Percentiles rank a stretch among this genome's conserved stretches.
Evolutionary conservation across 2,797 vertebrate species (phyloP).

Genomic region (Onychomys torridus): DNA sequence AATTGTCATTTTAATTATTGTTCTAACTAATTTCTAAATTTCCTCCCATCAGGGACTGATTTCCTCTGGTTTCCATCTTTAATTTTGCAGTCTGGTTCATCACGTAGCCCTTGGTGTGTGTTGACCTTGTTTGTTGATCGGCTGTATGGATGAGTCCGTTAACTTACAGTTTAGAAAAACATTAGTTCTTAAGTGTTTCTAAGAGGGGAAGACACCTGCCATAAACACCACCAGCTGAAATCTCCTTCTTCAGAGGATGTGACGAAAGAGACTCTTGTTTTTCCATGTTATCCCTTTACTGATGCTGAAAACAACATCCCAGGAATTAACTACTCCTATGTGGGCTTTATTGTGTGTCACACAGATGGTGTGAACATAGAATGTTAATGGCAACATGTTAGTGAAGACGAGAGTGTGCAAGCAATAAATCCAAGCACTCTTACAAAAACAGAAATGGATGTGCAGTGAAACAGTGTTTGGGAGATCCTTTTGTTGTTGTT

Average conservation of each 20-base stretch:
- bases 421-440: too few species aligned
- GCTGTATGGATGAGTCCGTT: neutral
- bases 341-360: neutral
- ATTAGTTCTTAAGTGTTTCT: neutral
- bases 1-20: neutral
- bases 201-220: neutral
- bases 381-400: neutral
- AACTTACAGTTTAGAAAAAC: too few species aligned
- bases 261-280: neutral
- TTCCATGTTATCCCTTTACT: neutral
- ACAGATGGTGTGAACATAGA: neutral
- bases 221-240: too few species aligned
- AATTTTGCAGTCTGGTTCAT: neutral
- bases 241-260: neutral
- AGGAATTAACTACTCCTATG: neutral
- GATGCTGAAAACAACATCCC: neutral
- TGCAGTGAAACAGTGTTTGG: neutral
- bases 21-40: neutral
- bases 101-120: accelerated
- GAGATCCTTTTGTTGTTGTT: neutral
- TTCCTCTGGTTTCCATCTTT: neutral
- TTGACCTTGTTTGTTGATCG: accelerated
- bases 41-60: neutral
- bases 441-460: neutral
- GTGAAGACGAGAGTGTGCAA: neutral